Evolutionary conservation across 2,797 vertebrate species (phyloP).

Genomic region (Spinibarbus caldwelli): DNA sequence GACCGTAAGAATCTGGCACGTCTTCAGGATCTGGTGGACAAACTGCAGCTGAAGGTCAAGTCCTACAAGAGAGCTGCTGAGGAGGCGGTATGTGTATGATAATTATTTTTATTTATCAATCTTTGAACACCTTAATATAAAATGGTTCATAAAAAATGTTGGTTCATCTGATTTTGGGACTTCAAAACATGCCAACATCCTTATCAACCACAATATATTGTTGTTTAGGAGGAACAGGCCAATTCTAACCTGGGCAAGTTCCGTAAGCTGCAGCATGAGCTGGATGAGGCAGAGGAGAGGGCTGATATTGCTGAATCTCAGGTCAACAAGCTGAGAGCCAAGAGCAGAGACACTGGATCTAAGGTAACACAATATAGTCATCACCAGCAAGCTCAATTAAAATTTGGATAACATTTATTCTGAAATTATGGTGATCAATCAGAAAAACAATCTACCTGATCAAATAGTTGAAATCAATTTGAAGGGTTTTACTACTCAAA

Average conservation of each 20-base stretch:
- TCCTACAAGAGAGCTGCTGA: slow-evolving; percentile 64
- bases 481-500: background rate
- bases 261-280: slow-evolving; percentile 86
- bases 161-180: background rate
- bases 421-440: background rate
- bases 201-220: background rate
- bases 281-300: slow-evolving; percentile 81
- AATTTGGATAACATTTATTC: background rate
- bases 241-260: slow-evolving; percentile 85
- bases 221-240: slow-evolving; percentile 83
- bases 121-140: too few species aligned
- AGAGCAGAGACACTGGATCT: slow-evolving; percentile 73
- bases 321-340: slow-evolving; percentile 79
- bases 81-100: slow-evolving; percentile 65
- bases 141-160: background rate
- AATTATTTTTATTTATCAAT: too few species aligned
- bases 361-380: slow-evolving; percentile 66
- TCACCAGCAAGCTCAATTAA: too few species aligned
- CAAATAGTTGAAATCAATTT: background rate
- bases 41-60: slow-evolving; percentile 65
- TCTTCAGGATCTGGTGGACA: slow-evolving; percentile 66
- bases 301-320: slow-evolving; percentile 81
- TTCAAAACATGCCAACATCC: background rate
- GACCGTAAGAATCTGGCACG: slow-evolving; percentile 63
- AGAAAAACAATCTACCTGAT: background rate